Evolutionary conservation across 2,888 invertebrate genomes (phyloP).

Genomic region (Hemithea aestivaria): DNA sequence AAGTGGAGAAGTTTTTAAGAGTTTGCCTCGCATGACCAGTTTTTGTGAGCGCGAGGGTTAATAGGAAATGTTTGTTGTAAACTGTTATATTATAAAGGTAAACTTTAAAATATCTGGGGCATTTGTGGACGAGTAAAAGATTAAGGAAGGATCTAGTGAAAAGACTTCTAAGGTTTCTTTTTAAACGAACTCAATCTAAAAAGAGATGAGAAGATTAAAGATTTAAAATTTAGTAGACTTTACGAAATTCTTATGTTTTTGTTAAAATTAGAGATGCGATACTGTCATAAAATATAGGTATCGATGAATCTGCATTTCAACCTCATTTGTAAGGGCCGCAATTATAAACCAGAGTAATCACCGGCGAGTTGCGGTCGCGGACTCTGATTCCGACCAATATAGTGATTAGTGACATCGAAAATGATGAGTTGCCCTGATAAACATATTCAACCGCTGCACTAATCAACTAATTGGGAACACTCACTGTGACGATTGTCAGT

Average conservation of each 20-base stretch:
- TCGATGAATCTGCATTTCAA: constrained; percentile 2
- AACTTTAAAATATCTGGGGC: constrained; percentile 16
- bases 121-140: too few species aligned
- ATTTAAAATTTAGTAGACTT: too few species aligned
- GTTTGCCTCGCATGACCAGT: constrained; percentile 51
- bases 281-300: background rate
- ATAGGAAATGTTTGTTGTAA: constrained; percentile 11
- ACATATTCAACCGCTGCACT: constrained; percentile 21
- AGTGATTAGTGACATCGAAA: constrained; percentile 30
- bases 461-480: constrained; percentile 21
- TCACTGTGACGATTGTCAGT: background rate
- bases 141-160: constrained; percentile 70
- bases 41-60: constrained; percentile 24
- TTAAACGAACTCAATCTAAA: too few species aligned
- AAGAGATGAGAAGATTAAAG: too few species aligned
- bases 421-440: constrained; percentile 24
- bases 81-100: constrained; percentile 1
- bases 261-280: too few species aligned
- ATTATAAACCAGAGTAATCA: constrained; percentile 72
- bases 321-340: constrained; percentile 70
- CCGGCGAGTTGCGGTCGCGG: constrained; percentile 43
- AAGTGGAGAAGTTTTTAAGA: constrained; percentile 57
- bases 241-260: too few species aligned
- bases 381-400: constrained; percentile 32
- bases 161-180: too few species aligned